Evolutionary conservation across 2,888 invertebrate genomes (phyloP), one percentile per base, ranked within the genome.

Genomic region (Conops quadrifasciatus): DNA sequence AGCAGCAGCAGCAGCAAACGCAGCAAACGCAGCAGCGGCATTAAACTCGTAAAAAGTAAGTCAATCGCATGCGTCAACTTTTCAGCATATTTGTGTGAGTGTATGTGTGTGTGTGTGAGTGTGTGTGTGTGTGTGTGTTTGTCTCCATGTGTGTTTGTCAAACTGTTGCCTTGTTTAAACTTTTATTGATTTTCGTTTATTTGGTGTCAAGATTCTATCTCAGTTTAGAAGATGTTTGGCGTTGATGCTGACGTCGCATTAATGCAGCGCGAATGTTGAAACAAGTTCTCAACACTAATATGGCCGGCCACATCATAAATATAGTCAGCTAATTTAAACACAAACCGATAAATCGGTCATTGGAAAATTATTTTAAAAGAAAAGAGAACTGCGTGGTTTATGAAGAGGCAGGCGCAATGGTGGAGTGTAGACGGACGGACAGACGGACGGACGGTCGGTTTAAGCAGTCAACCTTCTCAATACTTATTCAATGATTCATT

Each of bases 41-140:
- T 9, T 16, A 19, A 63, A 24, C 53, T 30, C 16, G 21, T 21
- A 21, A 59, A 73, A 78, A 75, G 79, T 80, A 75, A 78, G 80
- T 78, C 78, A 78, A 78, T 78, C 80, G 76, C 78, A 78, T 72
- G 58, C 59, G 28, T 58, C 49, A 3, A 19, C 49, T 15, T n/a
- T n/a, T 16, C 5, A 49, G 49, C 19, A 24, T 49, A 66, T 74
- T 67, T 71, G 43, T 51, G 53, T 59, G 24, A 45, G 21, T 58
- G 30, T 11, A 7, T 30, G 21, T 49, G 26, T 60, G 16, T 47
- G 5, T 68, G 26, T 36, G 11, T 49, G 15, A 43, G 24, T 62
- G 13, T 62, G 36, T 30, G 5, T 21, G 49, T 49, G 15, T 53
- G 53, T 26, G 36, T 21, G 28, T 65, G 43, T 47, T 11, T 26